A percentile compares a stretch with the other conserved stretches of the same genome.
Conservation (phyloP, 2,888 invertebrate genomes). For the Rugalucina vietnamica region DNA sequence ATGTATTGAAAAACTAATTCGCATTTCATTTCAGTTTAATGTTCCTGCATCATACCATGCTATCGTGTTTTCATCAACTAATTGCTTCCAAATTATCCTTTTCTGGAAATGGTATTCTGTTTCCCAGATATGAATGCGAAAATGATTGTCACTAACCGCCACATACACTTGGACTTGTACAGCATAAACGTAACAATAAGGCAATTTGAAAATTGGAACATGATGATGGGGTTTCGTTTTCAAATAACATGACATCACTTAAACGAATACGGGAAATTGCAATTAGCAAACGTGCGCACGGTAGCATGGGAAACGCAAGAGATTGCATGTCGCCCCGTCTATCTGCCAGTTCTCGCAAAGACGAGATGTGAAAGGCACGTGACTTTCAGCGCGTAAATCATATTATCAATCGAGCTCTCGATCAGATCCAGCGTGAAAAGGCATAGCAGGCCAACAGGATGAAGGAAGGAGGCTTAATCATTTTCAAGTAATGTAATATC, state of each 20-base stretch:
- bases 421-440: conserved; percentile 43
- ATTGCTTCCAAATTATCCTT: neutral
- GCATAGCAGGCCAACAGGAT: conserved; percentile 40
- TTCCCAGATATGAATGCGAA: conserved; percentile 3
- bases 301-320: conserved; percentile 50
- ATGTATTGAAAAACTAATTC: neutral
- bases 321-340: conserved; percentile 32
- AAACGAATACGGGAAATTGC: conserved; percentile 48
- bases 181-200: neutral
- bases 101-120: neutral
- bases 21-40: neutral
- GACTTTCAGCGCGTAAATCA: conserved; percentile 50
- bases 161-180: neutral
- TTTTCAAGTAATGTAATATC: conserved; percentile 10
- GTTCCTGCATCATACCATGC: neutral
- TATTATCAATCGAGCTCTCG: conserved; percentile 43
- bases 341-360: conserved; percentile 48
- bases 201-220: neutral
- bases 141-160: neutral
- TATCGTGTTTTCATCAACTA: conserved; percentile 9
- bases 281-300: conserved; percentile 53
- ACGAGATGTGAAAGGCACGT: conserved; percentile 53
- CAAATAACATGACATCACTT: neutral
- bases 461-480: conserved; percentile 37
- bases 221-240: neutral